Base-by-base conservation (phyloP, 2,888 invertebrate species). In the Plemyria rubiginata region DNA sequence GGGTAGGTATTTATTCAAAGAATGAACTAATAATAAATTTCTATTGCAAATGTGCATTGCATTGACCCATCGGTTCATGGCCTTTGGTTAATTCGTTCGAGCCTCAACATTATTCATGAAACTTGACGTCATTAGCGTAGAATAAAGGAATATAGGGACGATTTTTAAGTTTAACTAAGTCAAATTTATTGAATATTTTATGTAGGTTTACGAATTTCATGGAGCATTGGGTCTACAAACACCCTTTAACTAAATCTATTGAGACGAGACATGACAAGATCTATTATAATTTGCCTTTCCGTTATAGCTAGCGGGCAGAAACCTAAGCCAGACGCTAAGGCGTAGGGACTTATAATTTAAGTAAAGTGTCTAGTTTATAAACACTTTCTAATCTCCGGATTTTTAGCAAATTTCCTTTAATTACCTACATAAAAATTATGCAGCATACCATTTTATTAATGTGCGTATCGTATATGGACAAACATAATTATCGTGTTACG, bases 231-330 rank as follows among this genome's bases (percentile, higher is more conserved):
- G 6, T 32, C 8, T 32, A 3, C 32, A 32, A 32, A 32, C 32
- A 32, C 32, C 32, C 32, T 32, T 32, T 8, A 32, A 1, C 32
- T 32, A 32, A 3, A 32, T 5, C 1, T 32, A 32, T 32, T 32
- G 32, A 32, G 5, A 32, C 5, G 32, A 32, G 32, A 32, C 32
- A 32, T 6, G 32, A 8, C 32, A 32, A 8, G 32, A 8, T 8
- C 32, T 32, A 8, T 32, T 32, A 32, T n/a, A n/a, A n/a, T 32
- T 32, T 46, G 12, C 76, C 78, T 78, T 82, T 78, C 78, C 71
- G 75, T 67, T 46, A 61, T 15, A 36, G 77, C 81, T 73, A 57
- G 66, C 69, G 78, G 78, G 77, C 75, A 80, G 79, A 81, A 82
- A 82, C 78, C 77, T 78, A n/a, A n/a, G n/a, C n/a, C n/a, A 4